A percentile compares a stretch with the other conserved stretches of the same genome.
Evolutionary conservation across 2,888 invertebrate species (phyloP).

Genomic region (Thymelicus acteon): DNA sequence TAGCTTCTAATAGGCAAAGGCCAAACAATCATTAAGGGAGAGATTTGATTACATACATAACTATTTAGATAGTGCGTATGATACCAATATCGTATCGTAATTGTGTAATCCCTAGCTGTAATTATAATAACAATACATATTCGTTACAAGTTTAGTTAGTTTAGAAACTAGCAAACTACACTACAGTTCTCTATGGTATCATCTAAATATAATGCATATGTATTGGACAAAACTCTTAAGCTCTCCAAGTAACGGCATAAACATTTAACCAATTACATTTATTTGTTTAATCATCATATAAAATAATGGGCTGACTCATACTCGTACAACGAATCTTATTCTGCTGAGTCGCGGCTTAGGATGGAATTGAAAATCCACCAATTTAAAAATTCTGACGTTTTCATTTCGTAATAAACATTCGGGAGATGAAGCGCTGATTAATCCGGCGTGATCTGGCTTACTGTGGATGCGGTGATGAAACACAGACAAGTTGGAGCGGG

Average conservation of each 20-base stretch:
- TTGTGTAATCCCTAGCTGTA: background rate
- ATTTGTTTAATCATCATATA: too few species aligned
- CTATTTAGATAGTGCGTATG: constrained; percentile 9
- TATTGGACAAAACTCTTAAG: too few species aligned
- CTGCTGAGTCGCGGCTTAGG: background rate
- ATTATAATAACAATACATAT: background rate
- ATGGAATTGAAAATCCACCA: constrained; percentile 18
- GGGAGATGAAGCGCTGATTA: constrained; percentile 47
- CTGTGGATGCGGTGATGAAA: constrained; percentile 8
- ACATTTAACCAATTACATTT: too few species aligned
- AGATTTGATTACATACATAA: constrained; percentile 31
- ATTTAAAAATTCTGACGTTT: constrained; percentile 47
- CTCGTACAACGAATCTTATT: background rate
- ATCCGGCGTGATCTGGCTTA: constrained; percentile 39
- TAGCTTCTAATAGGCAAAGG: constrained; percentile 18
- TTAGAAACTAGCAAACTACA: too few species aligned
- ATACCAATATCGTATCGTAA: constrained; percentile 2
- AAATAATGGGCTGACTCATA: too few species aligned
- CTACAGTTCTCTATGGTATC: too few species aligned
- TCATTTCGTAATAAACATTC: constrained; percentile 44
- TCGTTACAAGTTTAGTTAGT: too few species aligned
- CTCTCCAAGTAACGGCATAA: too few species aligned
- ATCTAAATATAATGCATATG: too few species aligned
- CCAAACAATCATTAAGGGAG: constrained; percentile 24
- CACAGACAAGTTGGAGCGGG: background rate